Evolutionary conservation across 2,888 invertebrate species (phyloP).

Genomic region (Sericinus montela): DNA sequence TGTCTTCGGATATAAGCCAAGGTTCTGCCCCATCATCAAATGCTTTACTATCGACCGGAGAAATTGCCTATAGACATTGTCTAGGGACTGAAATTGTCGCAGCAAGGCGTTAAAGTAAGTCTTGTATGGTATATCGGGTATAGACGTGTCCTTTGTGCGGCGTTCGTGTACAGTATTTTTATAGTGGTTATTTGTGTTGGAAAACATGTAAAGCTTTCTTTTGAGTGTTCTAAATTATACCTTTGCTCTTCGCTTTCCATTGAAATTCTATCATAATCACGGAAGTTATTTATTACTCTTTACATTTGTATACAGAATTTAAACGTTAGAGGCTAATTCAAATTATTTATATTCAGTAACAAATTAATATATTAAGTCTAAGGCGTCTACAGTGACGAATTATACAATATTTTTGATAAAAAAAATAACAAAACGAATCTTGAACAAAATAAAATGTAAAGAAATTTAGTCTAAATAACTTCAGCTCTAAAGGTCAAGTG

Average conservation of each 20-base stretch:
- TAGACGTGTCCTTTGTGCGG: background rate
- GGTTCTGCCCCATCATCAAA: constrained; percentile 33
- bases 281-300: too few relatives aligned
- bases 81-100: constrained; percentile 54
- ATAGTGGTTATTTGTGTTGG: background rate
- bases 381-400: too few relatives aligned
- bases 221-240: background rate
- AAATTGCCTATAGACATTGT: constrained; percentile 31
- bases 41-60: constrained; percentile 30
- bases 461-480: too few relatives aligned
- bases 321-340: too few relatives aligned
- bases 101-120: constrained; percentile 25
- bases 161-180: background rate
- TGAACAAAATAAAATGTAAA: too few relatives aligned
- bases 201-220: background rate
- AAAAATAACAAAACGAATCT: too few relatives aligned
- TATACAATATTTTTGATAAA: too few relatives aligned
- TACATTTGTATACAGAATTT: too few relatives aligned
- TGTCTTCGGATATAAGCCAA: constrained; percentile 46
- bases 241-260: background rate
- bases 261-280: too few relatives aligned
- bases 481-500: too few relatives aligned
- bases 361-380: too few relatives aligned
- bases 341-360: too few relatives aligned
- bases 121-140: background rate